Base-by-base conservation (phyloP, 30 jellyfish, hydroid and myxozoan genomes). In the Pseudorhiza aurosa region DNA sequence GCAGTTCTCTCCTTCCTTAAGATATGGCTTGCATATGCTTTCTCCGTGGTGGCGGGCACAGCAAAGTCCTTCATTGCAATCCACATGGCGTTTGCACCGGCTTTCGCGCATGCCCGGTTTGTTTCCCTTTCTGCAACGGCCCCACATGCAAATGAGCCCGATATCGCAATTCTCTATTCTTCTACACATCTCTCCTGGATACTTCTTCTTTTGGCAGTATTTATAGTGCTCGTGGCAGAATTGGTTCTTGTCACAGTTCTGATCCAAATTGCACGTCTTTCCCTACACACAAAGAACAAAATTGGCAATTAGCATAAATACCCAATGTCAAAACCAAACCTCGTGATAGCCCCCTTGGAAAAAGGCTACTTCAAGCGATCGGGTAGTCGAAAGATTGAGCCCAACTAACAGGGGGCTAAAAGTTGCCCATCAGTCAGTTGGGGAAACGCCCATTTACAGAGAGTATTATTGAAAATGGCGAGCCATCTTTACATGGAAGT, bases 131-230 rank as follows among this genome's bases (percentile, higher is more conserved):
- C 58, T 55, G 69, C 99, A 93, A 24, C 5, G 42, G 24, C 99
- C 97, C 85, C 95, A 75, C 84, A 84, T 83, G 78, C 99, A 93
- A 26, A 86, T 88, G 35, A 69, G 60, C 0, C 96, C 97, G 14
- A 83, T 68, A 27, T 77, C 55, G 64, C 99, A 93, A 85, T 86
- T 93, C 53, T 75, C 94, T n/a, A 89, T 86, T 42, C 99, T 95
- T 39, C 97, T 69, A 65, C 99, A 93, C 45, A 24, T 65, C 69
- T 68, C 82, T 9, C 95, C 97, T 10, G 22, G 83, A 58, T 85
- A 68, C 35, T 82, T 65, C 67, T 87, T 78, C 72, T 63, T 72
- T 31, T 67, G 80, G 77, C 99, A 93, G 68, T 72, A 72, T 44
- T 72, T 78, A 69, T 93, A 87, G 90, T 79, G 65, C 36, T 88